Evolutionary conservation across 2,797 vertebrate species (phyloP).

Genomic region (Saguinus oedipus): DNA sequence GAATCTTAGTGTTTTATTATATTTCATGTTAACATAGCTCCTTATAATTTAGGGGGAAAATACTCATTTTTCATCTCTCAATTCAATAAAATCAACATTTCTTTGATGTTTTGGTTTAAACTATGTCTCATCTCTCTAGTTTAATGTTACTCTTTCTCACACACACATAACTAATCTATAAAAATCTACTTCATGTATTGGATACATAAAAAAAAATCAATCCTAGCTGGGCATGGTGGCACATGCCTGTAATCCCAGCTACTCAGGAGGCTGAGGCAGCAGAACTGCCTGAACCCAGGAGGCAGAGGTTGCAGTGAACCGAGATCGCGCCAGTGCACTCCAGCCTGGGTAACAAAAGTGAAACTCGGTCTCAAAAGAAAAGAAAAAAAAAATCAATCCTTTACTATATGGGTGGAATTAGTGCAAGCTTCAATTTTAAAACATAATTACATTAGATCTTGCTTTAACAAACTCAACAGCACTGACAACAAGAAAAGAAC

Average conservation of each 20-base stretch:
- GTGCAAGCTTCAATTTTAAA: conserved; percentile 50
- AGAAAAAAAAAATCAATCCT: background rate
- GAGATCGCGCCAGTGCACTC: too few species aligned
- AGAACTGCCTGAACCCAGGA: too few species aligned
- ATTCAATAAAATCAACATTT: background rate
- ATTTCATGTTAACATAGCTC: background rate
- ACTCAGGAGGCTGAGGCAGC: too few species aligned
- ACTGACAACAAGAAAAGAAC: background rate
- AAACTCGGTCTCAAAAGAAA: too few species aligned
- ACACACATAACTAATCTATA: background rate
- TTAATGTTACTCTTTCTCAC: background rate
- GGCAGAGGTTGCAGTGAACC: too few species aligned
- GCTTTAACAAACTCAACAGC: background rate
- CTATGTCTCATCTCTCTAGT: background rate
- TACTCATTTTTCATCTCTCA: background rate
- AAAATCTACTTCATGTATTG: background rate
- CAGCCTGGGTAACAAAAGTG: too few species aligned
- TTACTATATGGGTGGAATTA: conserved; percentile 22
- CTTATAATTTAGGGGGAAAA: conserved; percentile 20
- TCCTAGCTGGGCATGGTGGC: too few species aligned
- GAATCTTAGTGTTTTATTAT: background rate
- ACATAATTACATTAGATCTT: conserved; percentile 25
- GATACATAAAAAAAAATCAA: background rate
- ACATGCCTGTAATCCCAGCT: too few species aligned
- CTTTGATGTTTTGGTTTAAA: conserved; percentile 24